A percentile compares a stretch with the other conserved stretches of the same genome.
Conservation (phyloP, 1,140 invertebrate genomes). For the Anoplophora glabripennis region DNA sequence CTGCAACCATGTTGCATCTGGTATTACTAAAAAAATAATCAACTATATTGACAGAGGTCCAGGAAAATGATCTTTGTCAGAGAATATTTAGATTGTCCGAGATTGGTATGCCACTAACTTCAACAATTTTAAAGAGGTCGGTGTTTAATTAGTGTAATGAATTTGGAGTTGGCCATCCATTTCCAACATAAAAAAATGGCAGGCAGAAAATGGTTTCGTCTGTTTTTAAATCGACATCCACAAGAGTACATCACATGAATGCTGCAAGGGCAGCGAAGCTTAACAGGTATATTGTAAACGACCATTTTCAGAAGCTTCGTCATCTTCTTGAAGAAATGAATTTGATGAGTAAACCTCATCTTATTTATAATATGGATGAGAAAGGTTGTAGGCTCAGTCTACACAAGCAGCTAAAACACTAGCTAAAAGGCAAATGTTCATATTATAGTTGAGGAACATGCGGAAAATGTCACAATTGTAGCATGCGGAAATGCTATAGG, state of each 20-base stretch:
- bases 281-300: constrained; percentile 41
- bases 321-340: constrained; percentile 29
- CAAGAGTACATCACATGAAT: constrained; percentile 42
- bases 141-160: too few species aligned
- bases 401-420: constrained; percentile 43
- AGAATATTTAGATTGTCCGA: too few species aligned
- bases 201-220: constrained; percentile 15
- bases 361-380: constrained; percentile 50
- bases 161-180: too few species aligned
- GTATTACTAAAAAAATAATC: too few species aligned
- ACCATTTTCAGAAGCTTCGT: constrained; percentile 41
- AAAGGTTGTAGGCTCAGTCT: constrained; percentile 47
- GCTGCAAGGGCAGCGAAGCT: constrained; percentile 43
- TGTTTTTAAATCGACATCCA: constrained; percentile 35
- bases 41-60: too few species aligned
- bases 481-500: constrained; percentile 45
- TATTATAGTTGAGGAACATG: constrained; percentile 39
- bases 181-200: not conserved
- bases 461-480: constrained; percentile 44
- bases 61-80: too few species aligned
- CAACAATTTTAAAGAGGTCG: too few species aligned
- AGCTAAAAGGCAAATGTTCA: constrained; percentile 40
- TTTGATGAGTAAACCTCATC: constrained; percentile 34
- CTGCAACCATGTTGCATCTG: too few species aligned
- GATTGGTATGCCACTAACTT: too few species aligned